Evolutionary conservation across 2,113 vertebrate species (phyloP).

Genomic region (Orthochromis malagaraziensis): DNA sequence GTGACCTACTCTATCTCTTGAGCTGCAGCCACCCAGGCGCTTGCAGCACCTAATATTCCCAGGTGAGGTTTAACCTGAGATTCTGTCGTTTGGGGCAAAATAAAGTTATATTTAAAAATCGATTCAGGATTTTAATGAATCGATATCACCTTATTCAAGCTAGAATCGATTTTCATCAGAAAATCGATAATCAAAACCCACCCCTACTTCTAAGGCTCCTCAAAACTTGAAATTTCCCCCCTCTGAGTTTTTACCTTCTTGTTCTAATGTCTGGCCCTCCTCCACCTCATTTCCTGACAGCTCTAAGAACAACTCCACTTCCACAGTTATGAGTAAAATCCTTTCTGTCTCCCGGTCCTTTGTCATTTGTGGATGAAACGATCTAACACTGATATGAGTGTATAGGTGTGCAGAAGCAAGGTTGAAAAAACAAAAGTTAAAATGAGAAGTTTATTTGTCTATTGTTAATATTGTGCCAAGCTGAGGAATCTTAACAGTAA

Average conservation of each 20-base stretch:
- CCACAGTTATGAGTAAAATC: neutral
- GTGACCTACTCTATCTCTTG: neutral
- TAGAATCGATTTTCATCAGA: neutral
- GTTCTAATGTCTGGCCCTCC: neutral
- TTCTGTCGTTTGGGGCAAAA: neutral
- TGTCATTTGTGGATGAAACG: neutral
- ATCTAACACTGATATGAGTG: neutral
- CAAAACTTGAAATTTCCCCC: neutral
- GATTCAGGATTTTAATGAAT: accelerated
- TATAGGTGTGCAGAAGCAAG: neutral
- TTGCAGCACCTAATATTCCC: neutral
- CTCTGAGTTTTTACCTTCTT: neutral
- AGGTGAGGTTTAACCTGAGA: neutral
- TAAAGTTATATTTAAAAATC: neutral
- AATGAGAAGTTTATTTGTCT: neutral
- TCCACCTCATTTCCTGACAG: neutral
- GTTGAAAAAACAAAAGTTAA: neutral
- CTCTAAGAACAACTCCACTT: neutral
- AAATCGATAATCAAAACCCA: neutral
- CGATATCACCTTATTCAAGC: neutral
- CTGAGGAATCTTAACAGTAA: neutral
- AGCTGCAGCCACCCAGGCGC: neutral
- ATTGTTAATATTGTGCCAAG: neutral
- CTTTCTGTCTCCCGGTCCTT: neutral
- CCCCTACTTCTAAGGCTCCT: neutral